phyloP scores from a whole-genome alignment of 2,797 vertebrate species.

The Pipistrellus pipistrellus region DNA sequence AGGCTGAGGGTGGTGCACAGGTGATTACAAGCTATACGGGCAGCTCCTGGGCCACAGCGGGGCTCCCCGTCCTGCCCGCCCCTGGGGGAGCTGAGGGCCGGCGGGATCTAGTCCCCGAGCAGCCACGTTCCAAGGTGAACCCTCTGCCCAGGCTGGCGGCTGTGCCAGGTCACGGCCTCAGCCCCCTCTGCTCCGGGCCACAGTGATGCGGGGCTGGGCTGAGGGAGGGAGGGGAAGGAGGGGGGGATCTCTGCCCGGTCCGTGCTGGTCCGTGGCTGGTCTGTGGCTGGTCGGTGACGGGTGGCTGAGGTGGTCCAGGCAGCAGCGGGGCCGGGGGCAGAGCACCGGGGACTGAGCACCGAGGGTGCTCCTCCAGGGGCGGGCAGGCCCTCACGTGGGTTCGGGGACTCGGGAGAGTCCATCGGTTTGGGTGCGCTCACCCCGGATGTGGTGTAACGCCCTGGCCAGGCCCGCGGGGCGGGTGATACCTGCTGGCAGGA shows the following conservation, averaged over 20 bases:
- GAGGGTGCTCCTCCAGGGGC: neutral
- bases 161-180: accelerated
- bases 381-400: accelerated
- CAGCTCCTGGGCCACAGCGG: neutral
- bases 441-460: too few species aligned
- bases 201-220: neutral
- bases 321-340: neutral
- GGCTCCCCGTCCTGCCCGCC: accelerated
- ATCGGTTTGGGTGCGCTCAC: neutral
- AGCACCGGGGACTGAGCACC: accelerated
- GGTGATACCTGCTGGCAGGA: too few species aligned
- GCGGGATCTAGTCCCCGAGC: neutral
- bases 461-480: too few species aligned
- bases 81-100: neutral
- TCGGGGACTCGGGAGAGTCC: too few species aligned
- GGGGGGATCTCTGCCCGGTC: accelerated
- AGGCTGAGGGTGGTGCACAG: neutral
- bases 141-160: too few species aligned
- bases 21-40: neutral
- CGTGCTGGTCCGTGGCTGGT: too few species aligned
- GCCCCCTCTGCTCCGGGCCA: neutral
- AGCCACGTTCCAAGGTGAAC: neutral
- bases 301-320: too few species aligned
- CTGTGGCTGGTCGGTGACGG: too few species aligned
- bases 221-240: too few species aligned